phyloP scores from a whole-genome alignment of 2,888 invertebrate genomes.

The Leptinotarsa juncta region DNA sequence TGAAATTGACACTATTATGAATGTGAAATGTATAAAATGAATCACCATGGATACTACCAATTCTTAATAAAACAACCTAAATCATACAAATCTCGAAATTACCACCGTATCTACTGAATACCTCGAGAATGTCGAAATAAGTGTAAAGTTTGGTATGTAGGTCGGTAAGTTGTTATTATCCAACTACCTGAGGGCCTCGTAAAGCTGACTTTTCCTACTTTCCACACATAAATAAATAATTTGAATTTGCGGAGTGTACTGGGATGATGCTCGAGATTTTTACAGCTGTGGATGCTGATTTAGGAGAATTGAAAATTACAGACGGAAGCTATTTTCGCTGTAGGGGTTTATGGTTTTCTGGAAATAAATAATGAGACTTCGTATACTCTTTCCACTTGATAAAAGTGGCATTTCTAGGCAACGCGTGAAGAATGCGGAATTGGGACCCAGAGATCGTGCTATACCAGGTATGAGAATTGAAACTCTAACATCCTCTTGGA shows the following conservation, averaged over 20 bases:
- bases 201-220: slow-evolving; percentile 21
- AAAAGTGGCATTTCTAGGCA: too few relatives aligned
- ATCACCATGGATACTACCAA: neutral
- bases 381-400: neutral
- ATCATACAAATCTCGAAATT: slow-evolving; percentile 3
- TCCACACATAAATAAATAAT: slow-evolving; percentile 36
- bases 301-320: slow-evolving; percentile 7
- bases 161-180: slow-evolving; percentile 21
- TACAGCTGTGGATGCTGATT: slow-evolving; percentile 29
- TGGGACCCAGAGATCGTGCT: too few relatives aligned
- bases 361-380: slow-evolving; percentile 8
- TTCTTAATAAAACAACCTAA: neutral
- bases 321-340: neutral
- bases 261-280: slow-evolving; percentile 32
- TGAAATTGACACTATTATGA: too few relatives aligned
- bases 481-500: too few relatives aligned
- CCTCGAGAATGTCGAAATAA: slow-evolving; percentile 9
- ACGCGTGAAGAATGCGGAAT: too few relatives aligned
- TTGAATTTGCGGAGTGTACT: slow-evolving; percentile 26
- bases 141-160: slow-evolving; percentile 20
- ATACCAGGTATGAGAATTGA: too few relatives aligned
- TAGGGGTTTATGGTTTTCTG: neutral
- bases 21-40: too few relatives aligned
- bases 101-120: slow-evolving; percentile 12
- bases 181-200: slow-evolving; percentile 19